Evolutionary conservation across 1,140 invertebrate species (phyloP).

Genomic region (Gryllus bimaculatus): DNA sequence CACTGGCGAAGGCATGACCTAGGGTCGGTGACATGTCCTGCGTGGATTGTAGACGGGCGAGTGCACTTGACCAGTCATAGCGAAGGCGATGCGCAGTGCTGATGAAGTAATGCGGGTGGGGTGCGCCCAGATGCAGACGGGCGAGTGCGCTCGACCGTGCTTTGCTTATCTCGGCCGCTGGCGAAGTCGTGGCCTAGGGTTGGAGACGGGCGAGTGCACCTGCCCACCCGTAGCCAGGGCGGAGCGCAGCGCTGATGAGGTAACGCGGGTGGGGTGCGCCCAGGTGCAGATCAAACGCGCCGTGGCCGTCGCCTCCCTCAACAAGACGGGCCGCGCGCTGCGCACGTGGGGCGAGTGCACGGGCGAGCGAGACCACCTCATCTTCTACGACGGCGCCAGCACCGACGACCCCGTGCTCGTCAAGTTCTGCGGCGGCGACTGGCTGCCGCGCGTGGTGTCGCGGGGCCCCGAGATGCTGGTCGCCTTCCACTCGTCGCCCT

Average conservation of each 20-base stretch:
- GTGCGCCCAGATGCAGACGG: slow-evolving; percentile 12
- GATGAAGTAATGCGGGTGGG: no score
- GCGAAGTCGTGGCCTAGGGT: no score
- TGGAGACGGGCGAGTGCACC: no score
- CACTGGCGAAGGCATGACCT: no score
- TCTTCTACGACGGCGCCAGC: slow-evolving; percentile 75
- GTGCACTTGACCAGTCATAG: no score
- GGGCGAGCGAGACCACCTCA: slow-evolving; percentile 65
- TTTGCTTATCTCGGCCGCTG: no score
- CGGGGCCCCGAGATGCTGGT: slow-evolving; percentile 74
- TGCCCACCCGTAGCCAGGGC: no score
- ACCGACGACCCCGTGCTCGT: slow-evolving; percentile 70
- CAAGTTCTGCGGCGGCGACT: slow-evolving; percentile 78
- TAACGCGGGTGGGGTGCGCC: background rate
- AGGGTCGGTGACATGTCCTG: no score
- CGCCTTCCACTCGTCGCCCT: slow-evolving; percentile 55
- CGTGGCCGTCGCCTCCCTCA: slow-evolving; percentile 19
- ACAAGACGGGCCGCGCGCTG: slow-evolving; percentile 40
- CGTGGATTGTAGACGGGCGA: no score
- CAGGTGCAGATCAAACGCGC: slow-evolving; percentile 21
- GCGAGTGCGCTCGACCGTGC: no score
- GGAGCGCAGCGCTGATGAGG: no score
- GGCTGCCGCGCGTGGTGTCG: slow-evolving; percentile 61
- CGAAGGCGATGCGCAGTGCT: no score
- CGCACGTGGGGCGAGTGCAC: slow-evolving; percentile 75